Evolutionary conservation across 2,797 vertebrate species (phyloP).

Genomic region (Gila robusta): DNA sequence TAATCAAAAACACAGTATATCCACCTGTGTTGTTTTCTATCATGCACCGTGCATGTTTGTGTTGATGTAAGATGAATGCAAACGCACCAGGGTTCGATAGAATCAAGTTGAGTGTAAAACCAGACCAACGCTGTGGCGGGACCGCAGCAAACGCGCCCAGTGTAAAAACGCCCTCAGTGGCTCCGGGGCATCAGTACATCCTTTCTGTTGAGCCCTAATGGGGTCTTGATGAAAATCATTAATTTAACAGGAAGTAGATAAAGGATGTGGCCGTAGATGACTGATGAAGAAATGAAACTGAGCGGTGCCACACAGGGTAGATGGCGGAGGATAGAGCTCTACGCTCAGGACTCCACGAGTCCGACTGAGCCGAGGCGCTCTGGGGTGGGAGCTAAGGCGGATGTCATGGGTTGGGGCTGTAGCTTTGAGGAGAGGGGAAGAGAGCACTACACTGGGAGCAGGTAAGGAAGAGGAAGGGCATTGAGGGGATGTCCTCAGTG

Average conservation of each 20-base stretch:
- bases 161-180: too few relatives aligned
- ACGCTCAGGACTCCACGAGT: neutral
- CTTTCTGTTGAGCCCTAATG: slow-evolving; percentile 12
- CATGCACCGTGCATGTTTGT: too few relatives aligned
- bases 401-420: neutral
- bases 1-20: too few relatives aligned
- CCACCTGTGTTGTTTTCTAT: too few relatives aligned
- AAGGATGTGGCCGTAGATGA: slow-evolving; percentile 3
- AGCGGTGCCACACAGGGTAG: neutral
- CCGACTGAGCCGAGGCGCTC: neutral
- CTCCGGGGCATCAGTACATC: neutral
- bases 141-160: too few relatives aligned
- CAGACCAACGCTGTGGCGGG: too few relatives aligned
- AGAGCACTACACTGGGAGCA: slow-evolving; percentile 17
- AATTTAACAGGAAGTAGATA: slow-evolving; percentile 1
- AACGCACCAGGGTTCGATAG: too few relatives aligned
- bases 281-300: slow-evolving; percentile 6
- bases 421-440: neutral
- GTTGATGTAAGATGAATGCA: too few relatives aligned
- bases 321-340: slow-evolving; percentile 5
- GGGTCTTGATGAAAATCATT: slow-evolving; percentile 5
- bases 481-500: slow-evolving; percentile 73
- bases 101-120: too few relatives aligned
- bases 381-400: neutral
- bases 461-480: slow-evolving; percentile 56